A percentile compares a stretch with the other conserved stretches of the same genome.
Evolutionary conservation across 1,140 invertebrate genomes (phyloP).

Genomic region (Acromyrmex charruanus): DNA sequence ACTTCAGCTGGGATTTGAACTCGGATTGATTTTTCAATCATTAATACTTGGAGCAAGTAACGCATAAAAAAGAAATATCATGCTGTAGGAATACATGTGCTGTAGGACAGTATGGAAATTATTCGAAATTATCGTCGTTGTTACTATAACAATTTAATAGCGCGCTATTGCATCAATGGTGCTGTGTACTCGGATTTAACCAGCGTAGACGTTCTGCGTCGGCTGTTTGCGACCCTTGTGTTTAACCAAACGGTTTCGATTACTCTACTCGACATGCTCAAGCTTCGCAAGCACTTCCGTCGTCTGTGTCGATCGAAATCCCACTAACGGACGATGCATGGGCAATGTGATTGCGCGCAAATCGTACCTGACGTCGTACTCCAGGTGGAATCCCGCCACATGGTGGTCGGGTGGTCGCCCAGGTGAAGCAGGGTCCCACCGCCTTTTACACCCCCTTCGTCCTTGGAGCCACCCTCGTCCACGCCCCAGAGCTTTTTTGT

Average conservation of each 20-base stretch:
- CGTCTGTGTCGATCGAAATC: conserved; percentile 3
- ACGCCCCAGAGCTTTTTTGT: conserved; percentile 95
- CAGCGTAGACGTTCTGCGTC: not conserved
- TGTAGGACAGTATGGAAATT: not conserved
- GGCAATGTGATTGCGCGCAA: not conserved
- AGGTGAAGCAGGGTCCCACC: conserved; percentile 91
- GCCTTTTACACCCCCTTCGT: conserved; percentile 87
- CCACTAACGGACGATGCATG: not conserved
- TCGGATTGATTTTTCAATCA: not conserved
- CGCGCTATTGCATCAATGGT: not conserved
- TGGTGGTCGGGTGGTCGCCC: conserved; percentile 91
- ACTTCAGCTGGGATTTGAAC: no score
- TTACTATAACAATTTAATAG: not conserved
- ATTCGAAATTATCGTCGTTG: not conserved
- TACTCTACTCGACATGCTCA: conserved; percentile 4
- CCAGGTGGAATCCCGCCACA: conserved; percentile 95
- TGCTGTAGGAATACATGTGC: not conserved
- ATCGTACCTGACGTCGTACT: conserved; percentile 92
- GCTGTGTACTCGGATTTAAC: not conserved
- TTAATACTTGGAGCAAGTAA: not conserved
- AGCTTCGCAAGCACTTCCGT: conserved; percentile 22
- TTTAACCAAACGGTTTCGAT: conserved; percentile 23
- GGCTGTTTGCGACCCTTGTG: not conserved
- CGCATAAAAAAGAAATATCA: not conserved
- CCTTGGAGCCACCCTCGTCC: conserved; percentile 91